These are phyloP conservation scores for Trichomycterus rosablanca DNA, from an alignment of 2,113 vertebrate species.

Conservation along the genomic window DNA sequence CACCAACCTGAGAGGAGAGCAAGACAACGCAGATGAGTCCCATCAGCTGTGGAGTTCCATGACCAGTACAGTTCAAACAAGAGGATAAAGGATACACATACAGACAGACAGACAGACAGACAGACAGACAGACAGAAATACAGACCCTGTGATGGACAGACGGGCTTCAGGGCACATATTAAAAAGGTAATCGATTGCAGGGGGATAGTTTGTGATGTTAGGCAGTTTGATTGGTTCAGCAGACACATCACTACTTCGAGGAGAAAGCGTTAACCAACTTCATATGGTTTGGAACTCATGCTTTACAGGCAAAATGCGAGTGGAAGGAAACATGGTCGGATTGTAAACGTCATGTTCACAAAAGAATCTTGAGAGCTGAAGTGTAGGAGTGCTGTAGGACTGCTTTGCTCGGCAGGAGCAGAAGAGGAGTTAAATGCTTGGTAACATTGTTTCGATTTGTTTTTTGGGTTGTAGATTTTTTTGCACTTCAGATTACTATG, in stretches of 20 bases:
- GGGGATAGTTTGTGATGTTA: background rate
- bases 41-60: conserved; percentile 29
- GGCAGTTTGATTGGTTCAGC: conserved; percentile 12
- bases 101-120: conserved; percentile 8
- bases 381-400: conserved; percentile 1
- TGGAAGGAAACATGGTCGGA: background rate
- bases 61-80: conserved; percentile 20
- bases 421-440: background rate
- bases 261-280: background rate
- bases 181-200: background rate
- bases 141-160: conserved; percentile 4
- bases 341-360: background rate
- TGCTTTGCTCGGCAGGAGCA: conserved; percentile 16
- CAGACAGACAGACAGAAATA: conserved; percentile 4
- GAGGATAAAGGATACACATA: conserved; percentile 8
- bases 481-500: conserved; percentile 35
- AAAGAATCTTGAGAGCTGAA: conserved; percentile 6
- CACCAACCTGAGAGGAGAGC: conserved; percentile 39
- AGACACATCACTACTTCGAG: background rate
- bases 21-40: conserved; percentile 38
- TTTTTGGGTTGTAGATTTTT: conserved; percentile 35
- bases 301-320: background rate
- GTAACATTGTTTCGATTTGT: conserved; percentile 2
- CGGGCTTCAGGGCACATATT: conserved; percentile 9
- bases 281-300: background rate